Evolutionary conservation across 1,140 invertebrate genomes (phyloP), one percentile per base, ranked within the genome.

Genomic region (Neuroterus valhalla): DNA sequence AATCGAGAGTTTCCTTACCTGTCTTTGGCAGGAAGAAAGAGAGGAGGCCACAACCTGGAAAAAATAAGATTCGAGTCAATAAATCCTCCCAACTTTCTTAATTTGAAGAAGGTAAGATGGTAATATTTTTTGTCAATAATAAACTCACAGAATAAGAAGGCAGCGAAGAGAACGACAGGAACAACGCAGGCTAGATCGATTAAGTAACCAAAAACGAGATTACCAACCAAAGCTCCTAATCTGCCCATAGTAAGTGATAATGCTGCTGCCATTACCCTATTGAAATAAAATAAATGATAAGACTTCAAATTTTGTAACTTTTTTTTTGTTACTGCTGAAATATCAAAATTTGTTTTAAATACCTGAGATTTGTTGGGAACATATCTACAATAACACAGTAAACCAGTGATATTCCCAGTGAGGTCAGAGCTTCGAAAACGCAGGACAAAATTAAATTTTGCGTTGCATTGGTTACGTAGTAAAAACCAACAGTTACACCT

Each of bases 301-400:
- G 55, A 44, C 4, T 17, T 42, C 12, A 0, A 17, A 10, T 52
- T 21, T 52, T 21, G 10, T 0, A 11, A 10, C 45, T 2, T 17
- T 66, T 43, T 62, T 52, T 50, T 26, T n/a, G 3, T 43, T 26
- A 43, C 38, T 14, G 5, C 0, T 50, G 26, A 3, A 38, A 45
- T 46, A 62, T 8, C 26, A 68, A 72, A 38, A 42, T 68, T 44
- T 70, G 43, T 50, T 66, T 71, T 31, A 31, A 79, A 88, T 88
- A 94, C 94, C 94, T 94, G 80, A 95, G 91, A 90, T 95, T 94
- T 62, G 94, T 95, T 77, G 94, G 94, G 89, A 95, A 95, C 78
- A 95, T 89, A 85, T 95, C 94, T 69, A 95, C 94, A 81, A 95
- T 92, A 15, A 94, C 93, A 82, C 94, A 95, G 86, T 94, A 94